A percentile compares a stretch with the other conserved stretches of the same genome.
Evolutionary conservation across 2,888 invertebrate species (phyloP).

Genomic region (Galerucella pusilla): DNA sequence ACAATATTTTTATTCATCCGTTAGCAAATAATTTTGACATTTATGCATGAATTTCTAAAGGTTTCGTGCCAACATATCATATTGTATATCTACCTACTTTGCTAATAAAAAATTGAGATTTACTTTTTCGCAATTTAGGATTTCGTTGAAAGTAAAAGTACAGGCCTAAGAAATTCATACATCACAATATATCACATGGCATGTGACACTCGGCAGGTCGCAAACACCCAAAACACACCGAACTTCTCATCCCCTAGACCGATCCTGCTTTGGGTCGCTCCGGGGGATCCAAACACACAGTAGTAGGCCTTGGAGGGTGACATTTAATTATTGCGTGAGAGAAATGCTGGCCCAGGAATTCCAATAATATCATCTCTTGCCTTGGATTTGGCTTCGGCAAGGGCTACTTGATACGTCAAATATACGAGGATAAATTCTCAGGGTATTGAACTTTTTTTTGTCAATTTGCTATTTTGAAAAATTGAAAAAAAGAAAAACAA

Average conservation of each 20-base stretch:
- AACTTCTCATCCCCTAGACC: constrained; percentile 16
- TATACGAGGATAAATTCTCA: neutral
- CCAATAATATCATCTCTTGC: constrained; percentile 53
- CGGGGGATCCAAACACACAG: constrained; percentile 47
- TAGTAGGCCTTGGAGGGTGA: constrained; percentile 52
- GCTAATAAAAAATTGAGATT: too few relatives aligned
- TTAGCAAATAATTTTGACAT: neutral
- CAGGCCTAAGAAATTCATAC: constrained; percentile 16
- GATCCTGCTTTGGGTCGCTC: constrained; percentile 45
- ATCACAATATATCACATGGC: constrained; percentile 28
- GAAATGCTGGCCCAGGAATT: constrained; percentile 53
- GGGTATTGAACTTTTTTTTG: too few relatives aligned
- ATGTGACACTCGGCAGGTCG: constrained; percentile 25
- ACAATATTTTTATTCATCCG: neutral
- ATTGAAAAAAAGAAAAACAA: neutral
- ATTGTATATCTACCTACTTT: too few relatives aligned
- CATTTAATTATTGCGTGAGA: constrained; percentile 56
- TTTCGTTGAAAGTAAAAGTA: neutral
- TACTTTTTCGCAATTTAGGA: neutral
- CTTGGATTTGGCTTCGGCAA: neutral
- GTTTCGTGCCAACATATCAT: too few relatives aligned
- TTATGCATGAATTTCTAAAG: too few relatives aligned
- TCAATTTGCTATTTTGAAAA: neutral
- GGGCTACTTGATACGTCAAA: neutral
- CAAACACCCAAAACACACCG: constrained; percentile 14